Conservation (phyloP, 2,113 vertebrate species). For the Oreochromis spilurus region DNA sequence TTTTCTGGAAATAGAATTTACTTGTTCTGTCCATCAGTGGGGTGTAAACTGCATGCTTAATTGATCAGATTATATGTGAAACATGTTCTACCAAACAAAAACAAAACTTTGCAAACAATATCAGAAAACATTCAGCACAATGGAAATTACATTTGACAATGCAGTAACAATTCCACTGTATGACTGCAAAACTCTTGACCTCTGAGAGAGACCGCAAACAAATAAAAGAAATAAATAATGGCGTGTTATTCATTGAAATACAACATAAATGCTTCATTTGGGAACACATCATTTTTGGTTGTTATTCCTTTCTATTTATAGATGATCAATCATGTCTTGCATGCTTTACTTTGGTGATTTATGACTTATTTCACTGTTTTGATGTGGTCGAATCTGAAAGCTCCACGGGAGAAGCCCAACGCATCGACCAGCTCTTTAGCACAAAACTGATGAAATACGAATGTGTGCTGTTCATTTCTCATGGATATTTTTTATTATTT, state of each 20-base stretch:
- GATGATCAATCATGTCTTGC: background rate
- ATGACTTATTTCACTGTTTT: background rate
- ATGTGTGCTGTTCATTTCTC: background rate
- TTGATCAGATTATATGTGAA: conserved; percentile 9
- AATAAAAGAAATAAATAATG: background rate
- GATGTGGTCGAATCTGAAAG: background rate
- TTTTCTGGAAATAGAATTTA: conserved; percentile 50
- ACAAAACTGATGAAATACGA: background rate
- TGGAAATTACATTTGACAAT: background rate
- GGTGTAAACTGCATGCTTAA: conserved; percentile 10
- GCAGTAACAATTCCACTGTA: background rate
- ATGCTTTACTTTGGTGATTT: background rate
- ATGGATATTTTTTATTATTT: background rate
- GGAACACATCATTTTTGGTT: background rate
- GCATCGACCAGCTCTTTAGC: background rate
- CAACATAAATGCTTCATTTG: background rate
- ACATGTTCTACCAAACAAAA: conserved; percentile 1
- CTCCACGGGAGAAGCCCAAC: accelerated
- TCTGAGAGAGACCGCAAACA: background rate
- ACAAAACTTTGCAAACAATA: background rate
- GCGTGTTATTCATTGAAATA: background rate
- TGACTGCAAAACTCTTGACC: background rate
- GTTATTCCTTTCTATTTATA: background rate
- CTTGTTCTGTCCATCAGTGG: conserved; percentile 27
- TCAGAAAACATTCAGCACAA: background rate